A percentile compares a stretch with the other conserved stretches of the same genome.
Conservation (phyloP, 37 sponge, comb jelly and placozoan genomes). For the Oopsacas minuta region DNA sequence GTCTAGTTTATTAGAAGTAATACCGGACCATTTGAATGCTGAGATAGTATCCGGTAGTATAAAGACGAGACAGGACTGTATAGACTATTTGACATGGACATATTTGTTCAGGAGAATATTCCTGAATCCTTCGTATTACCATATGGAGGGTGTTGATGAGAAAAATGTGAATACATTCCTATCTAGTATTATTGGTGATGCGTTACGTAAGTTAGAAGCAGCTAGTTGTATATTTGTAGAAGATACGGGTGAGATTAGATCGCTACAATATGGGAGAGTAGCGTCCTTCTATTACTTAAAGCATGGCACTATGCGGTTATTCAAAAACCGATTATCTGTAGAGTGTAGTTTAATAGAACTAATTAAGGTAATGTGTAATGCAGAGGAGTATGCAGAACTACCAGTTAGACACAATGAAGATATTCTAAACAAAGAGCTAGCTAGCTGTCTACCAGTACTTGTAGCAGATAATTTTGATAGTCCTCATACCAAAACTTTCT, state of each 20-base stretch:
- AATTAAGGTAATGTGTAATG: constrained; percentile 61
- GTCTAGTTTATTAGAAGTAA: constrained; percentile 78
- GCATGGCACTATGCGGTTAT: constrained; percentile 67
- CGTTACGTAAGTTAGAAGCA: constrained; percentile 1
- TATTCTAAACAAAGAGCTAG: constrained; percentile 59
- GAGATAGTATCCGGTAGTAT: constrained; percentile 94
- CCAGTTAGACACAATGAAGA: constrained; percentile 98
- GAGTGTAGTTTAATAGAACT: constrained; percentile 49
- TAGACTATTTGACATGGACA: constrained; percentile 97
- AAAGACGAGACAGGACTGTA: constrained; percentile 74
- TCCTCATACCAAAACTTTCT: constrained; percentile 87
- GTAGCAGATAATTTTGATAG: constrained; percentile 59
- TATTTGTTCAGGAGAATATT: constrained; percentile 92
- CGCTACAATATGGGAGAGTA: constrained; percentile 57
- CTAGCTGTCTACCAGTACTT: constrained; percentile 47
- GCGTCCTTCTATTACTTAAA: constrained; percentile 94
- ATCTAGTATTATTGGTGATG: constrained; percentile 18
- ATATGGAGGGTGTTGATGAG: constrained; percentile 26
- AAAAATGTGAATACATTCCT: constrained; percentile 32
- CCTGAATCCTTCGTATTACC: constrained; percentile 67
- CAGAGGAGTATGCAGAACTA: constrained; percentile 82
- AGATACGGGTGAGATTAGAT: neutral
- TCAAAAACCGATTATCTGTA: constrained; percentile 50
- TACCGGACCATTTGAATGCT: constrained; percentile 91
- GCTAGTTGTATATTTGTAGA: neutral